phyloP scores from a whole-genome alignment of 1,140 invertebrate genomes.

The Drosophila mayri region DNA sequence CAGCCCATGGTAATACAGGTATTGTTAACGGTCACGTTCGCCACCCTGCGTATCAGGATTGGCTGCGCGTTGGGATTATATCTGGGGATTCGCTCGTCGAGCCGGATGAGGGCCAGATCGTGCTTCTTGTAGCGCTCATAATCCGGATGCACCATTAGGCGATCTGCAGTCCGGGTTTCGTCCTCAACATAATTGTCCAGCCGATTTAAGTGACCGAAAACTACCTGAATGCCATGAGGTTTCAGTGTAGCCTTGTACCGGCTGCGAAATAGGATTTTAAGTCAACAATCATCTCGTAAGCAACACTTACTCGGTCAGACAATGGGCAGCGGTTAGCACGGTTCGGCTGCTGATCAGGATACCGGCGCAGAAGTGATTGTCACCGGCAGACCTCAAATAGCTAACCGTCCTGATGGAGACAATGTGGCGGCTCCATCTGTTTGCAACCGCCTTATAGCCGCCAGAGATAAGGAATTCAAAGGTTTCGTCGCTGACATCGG shows the following conservation, averaged over 20 bases:
- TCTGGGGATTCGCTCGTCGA: conserved; percentile 23
- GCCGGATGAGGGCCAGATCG: conserved; percentile 50
- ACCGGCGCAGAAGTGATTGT: conserved; percentile 68
- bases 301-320: conserved; percentile 58
- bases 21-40: neutral
- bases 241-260: conserved; percentile 53
- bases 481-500: conserved; percentile 36
- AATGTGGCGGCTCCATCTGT: conserved; percentile 25
- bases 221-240: conserved; percentile 36
- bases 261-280: conserved; percentile 1
- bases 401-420: conserved; percentile 58
- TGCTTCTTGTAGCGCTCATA: conserved; percentile 42
- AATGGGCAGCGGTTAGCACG: conserved; percentile 64
- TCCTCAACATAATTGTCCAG: neutral
- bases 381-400: conserved; percentile 32
- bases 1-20: conserved; percentile 54
- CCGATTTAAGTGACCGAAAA: conserved; percentile 23
- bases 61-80: conserved; percentile 31
- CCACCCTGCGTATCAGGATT: neutral
- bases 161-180: conserved; percentile 17
- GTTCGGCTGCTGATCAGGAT: conserved; percentile 54
- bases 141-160: conserved; percentile 44
- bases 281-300: too few species aligned
- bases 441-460: conserved; percentile 19
- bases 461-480: conserved; percentile 63